Evolutionary conservation across 2,797 vertebrate genomes (phyloP).

Genomic region (Synaphobranchus kaupii): DNA sequence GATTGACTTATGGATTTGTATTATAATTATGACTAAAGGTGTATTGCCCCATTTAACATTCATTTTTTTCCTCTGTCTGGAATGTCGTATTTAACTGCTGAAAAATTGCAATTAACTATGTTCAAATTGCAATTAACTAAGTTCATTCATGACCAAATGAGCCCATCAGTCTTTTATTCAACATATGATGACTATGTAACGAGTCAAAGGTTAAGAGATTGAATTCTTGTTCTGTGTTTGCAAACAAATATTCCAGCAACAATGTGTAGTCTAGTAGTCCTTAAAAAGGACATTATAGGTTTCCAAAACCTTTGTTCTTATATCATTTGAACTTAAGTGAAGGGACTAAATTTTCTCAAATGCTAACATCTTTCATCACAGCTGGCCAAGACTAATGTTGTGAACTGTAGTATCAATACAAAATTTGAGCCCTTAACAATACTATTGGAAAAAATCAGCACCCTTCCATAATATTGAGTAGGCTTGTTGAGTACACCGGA

Average conservation of each 20-base stretch:
- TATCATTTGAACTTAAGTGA: no score
- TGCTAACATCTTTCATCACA: no score
- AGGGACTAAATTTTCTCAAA: no score
- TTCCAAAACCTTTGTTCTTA: no score
- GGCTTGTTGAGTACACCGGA: no score
- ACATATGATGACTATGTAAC: background rate
- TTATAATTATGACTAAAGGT: constrained; percentile 4
- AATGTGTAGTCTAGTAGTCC: background rate
- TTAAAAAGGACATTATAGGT: background rate
- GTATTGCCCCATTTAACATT: background rate
- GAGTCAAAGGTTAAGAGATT: background rate
- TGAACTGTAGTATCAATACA: no score
- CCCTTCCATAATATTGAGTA: no score
- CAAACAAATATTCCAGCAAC: background rate
- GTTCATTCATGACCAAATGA: background rate
- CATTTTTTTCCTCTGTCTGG: background rate
- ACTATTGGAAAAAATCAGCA: no score
- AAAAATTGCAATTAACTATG: background rate
- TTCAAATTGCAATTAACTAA: background rate
- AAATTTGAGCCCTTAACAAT: no score
- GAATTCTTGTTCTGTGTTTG: background rate
- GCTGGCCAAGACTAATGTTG: no score
- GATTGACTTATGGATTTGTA: constrained; percentile 26
- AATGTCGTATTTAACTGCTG: background rate
- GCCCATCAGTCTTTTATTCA: background rate